Conservation (phyloP, 2,888 invertebrate genomes). For the Anagyrus pseudococci region DNA sequence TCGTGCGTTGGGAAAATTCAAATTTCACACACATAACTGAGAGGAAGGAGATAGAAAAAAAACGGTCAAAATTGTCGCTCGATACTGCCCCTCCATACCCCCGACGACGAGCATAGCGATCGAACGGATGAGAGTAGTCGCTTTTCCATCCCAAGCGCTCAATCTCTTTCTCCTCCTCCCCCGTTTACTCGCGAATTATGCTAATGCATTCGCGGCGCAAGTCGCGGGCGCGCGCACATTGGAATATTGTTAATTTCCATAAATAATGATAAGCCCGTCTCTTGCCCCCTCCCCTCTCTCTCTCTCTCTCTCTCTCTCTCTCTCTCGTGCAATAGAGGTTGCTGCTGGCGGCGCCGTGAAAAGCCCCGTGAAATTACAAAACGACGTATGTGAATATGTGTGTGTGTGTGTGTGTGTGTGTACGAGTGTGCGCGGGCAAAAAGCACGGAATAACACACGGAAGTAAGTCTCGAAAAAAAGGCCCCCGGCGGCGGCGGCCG, state of each 20-base stretch:
- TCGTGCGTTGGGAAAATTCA: no score
- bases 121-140: background rate
- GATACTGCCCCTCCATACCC: background rate
- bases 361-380: constrained; percentile 19
- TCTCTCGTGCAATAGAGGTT: no score
- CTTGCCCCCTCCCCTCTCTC: no score
- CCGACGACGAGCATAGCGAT: background rate
- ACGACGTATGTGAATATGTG: constrained; percentile 15
- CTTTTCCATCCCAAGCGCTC: background rate
- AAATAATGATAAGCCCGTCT: constrained; percentile 39
- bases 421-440: background rate
- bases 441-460: constrained; percentile 12
- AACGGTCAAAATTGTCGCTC: background rate
- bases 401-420: background rate
- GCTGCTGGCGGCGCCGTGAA: constrained; percentile 1
- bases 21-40: background rate
- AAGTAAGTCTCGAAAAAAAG: constrained; percentile 5
- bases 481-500: no score
- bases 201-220: constrained; percentile 17
- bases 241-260: constrained; percentile 38
- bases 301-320: no score
- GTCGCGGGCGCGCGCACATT: background rate
- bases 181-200: constrained; percentile 29
- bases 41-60: background rate
- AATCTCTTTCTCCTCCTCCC: no score